These are phyloP conservation scores for Sebastes wilsoni DNA, from an alignment of 2,797 vertebrate species.

Conservation along the genomic window DNA sequence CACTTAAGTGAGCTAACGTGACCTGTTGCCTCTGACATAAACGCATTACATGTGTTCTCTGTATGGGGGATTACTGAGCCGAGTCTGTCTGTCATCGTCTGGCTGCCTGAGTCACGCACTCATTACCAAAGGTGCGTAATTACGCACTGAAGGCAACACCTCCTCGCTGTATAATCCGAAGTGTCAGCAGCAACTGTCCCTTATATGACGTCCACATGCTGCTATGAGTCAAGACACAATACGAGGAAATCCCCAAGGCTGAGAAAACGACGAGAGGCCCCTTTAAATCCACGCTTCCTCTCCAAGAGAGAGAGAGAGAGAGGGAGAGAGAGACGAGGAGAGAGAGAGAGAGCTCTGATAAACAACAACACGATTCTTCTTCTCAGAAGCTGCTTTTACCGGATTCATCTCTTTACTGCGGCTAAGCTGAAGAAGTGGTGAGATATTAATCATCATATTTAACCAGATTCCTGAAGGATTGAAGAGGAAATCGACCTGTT, in stretches of 20 bases:
- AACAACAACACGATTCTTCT: conserved; percentile 68
- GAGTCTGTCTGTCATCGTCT: conserved; percentile 33
- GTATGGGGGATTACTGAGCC: not conserved
- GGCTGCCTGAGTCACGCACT: conserved; percentile 49
- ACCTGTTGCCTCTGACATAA: not conserved
- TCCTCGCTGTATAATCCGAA: conserved; percentile 21
- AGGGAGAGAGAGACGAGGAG: conserved; percentile 16
- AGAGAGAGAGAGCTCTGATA: conserved; percentile 37
- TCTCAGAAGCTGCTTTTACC: conserved; percentile 28
- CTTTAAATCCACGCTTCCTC: conserved; percentile 75
- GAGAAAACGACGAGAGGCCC: conserved; percentile 50
- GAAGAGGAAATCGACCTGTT: not conserved
- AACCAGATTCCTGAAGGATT: not conserved
- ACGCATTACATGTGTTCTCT: not conserved
- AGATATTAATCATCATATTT: not conserved
- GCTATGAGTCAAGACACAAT: conserved; percentile 53
- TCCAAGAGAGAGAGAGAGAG: conserved; percentile 27
- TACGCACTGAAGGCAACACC: conserved; percentile 44
- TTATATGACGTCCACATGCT: conserved; percentile 52
- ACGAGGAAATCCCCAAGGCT: conserved; percentile 79
- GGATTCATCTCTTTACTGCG: conserved; percentile 37
- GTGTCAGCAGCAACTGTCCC: conserved; percentile 31
- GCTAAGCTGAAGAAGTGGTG: conserved; percentile 21
- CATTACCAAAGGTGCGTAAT: conserved; percentile 40
- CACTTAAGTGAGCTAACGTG: not conserved